Percentiles rank a stretch among this genome's conserved stretches.
Evolutionary conservation across 2,797 vertebrate genomes (phyloP).

Genomic region (Anomalospiza imberbis): DNA sequence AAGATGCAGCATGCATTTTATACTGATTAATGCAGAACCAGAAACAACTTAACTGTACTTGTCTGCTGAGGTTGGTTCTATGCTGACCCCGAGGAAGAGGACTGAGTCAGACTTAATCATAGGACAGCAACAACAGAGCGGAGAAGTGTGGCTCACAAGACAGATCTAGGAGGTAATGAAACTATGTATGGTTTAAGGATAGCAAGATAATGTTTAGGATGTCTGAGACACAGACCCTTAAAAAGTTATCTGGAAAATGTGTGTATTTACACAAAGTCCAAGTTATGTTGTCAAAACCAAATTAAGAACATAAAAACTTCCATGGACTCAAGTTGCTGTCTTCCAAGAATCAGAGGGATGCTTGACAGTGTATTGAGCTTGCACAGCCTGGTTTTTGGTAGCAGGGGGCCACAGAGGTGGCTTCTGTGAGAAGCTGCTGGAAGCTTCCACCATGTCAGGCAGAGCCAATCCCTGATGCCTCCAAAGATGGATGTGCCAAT

Average conservation of each 20-base stretch:
- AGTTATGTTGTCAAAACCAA: background rate
- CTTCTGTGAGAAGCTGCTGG: background rate
- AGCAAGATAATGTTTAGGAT: background rate
- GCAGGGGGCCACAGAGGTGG: background rate
- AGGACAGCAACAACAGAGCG: background rate
- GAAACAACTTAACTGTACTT: background rate
- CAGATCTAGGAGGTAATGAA: background rate
- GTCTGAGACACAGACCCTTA: background rate
- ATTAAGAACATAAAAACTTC: background rate
- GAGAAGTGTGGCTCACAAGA: background rate
- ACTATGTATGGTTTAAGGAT: background rate
- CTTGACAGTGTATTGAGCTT: background rate
- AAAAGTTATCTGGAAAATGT: background rate
- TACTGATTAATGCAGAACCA: background rate
- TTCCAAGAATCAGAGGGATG: background rate
- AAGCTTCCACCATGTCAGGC: rapidly evolving
- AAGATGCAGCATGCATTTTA: background rate
- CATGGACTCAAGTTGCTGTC: background rate
- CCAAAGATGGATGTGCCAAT: rapidly evolving
- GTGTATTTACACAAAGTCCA: background rate
- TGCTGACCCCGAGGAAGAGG: background rate
- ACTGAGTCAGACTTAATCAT: background rate
- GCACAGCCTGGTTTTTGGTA: background rate
- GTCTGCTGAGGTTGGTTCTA: background rate
- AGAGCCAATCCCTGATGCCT: background rate